These are phyloP conservation scores for Caenorhabditis sp. DNA, from an alignment of 2,888 invertebrate species.

Conservation along the genomic window DNA sequence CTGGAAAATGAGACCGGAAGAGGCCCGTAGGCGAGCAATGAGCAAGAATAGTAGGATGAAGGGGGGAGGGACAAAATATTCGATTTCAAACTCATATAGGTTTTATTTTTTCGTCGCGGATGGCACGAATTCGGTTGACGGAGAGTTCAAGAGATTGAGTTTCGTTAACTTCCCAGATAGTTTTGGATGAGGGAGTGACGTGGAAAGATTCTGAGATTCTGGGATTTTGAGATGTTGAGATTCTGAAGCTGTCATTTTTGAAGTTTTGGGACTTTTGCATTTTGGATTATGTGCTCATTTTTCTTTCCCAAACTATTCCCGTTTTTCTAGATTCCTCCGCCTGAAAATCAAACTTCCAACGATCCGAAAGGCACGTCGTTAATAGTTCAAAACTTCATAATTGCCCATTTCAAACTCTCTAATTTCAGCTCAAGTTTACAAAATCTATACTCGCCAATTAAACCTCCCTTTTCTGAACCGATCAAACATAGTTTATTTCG, in stretches of 20 bases:
- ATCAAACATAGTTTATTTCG: neutral
- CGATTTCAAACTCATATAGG: conserved; percentile 56
- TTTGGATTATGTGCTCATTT: too few species aligned
- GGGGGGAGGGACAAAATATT: conserved; percentile 48
- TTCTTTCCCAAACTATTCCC: neutral
- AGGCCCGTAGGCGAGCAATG: conserved; percentile 51
- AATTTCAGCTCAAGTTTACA: conserved; percentile 14
- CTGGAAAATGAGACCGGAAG: conserved; percentile 52
- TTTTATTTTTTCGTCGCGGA: neutral
- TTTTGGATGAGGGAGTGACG: neutral
- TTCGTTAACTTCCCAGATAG: neutral
- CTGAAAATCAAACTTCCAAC: conserved; percentile 1
- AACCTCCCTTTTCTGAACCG: neutral
- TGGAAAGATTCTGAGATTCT: neutral
- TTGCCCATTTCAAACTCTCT: neutral
- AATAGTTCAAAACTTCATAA: neutral
- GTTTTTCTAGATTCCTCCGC: neutral
- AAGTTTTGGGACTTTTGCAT: neutral
- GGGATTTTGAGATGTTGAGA: neutral
- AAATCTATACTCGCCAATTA: neutral
- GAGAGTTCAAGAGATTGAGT: conserved; percentile 35
- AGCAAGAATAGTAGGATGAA: conserved; percentile 26
- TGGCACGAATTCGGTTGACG: neutral
- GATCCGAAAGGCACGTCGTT: neutral
- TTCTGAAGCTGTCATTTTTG: neutral